Base-by-base conservation (phyloP, 2,113 vertebrate species). In the Protomyctophum bolini region DNA sequence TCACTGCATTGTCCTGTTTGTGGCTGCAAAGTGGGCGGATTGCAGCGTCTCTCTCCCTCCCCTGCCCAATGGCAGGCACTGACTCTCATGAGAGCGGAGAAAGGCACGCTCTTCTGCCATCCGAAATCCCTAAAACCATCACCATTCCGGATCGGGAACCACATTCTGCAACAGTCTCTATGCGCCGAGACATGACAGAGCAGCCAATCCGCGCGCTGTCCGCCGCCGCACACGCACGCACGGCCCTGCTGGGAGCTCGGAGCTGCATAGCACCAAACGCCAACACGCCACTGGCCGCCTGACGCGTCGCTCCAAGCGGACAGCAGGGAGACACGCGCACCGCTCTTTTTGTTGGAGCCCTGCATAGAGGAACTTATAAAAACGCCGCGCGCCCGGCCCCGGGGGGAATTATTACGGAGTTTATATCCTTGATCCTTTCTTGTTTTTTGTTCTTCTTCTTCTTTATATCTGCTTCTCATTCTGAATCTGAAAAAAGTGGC, bases 61-160 rank as follows among this genome's bases (percentile, higher is more conserved):
- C 47, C 33, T 41, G 93, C 94, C 95, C 95, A 96, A 96, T 95
- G 94, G 95, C 93, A 96, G 93, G 85, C 87, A 83, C 84, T 21
- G 93, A 90, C 92, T 92, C 93, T 93, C 92, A 88, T 85, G 94
- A 94, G 94, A 95, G 93, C 77, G 90, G 90, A 92, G 94, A 92
- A 92, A 94, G 89, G 89, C 91, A 88, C 91, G 92, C 92, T 88
- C 92, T 87, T 91, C 94, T 95, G 93, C 94, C 94, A 94, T 94
- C 92, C 92, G 87, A 92, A 85, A 94, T 90, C 94, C 93, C 90
- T 93, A 93, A 94, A 94, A 93, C 91, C 93, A 94, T 90, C 92
- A 91, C 89, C 93, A 93, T 89, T 93, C 92, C 91, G 90, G 91
- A 90, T 84, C 82, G 87, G 88, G 90, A 92, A 90, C 83, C 91